A percentile compares a stretch with the other conserved stretches of the same genome.
Conservation (phyloP, 2,888 invertebrate genomes). For the Caenorhabditis angaria region DNA sequence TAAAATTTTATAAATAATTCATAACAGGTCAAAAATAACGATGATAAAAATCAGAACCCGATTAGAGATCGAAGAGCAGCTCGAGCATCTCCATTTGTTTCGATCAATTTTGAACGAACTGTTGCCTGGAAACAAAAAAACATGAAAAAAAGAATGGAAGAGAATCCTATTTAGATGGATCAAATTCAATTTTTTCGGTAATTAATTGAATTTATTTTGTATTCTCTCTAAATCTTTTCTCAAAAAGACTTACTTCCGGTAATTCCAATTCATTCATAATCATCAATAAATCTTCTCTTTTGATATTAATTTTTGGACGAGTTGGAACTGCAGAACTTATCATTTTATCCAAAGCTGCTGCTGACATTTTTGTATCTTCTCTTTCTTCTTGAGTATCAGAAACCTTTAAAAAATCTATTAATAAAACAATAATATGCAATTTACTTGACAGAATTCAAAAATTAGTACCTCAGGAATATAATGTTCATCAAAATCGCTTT, state of each 20-base stretch:
- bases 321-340: conserved; percentile 26
- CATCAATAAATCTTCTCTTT: conserved; percentile 57
- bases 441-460: no score
- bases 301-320: conserved; percentile 49
- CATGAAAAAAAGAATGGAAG: no score
- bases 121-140: conserved; percentile 19
- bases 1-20: no score
- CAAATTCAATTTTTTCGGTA: not conserved
- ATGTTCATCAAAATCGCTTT: conserved; percentile 39
- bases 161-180: not conserved
- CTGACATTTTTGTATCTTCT: conserved; percentile 46
- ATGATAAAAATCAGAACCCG: conserved; percentile 18
- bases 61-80: conserved; percentile 37
- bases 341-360: conserved; percentile 48
- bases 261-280: conserved; percentile 56
- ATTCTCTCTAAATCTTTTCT: no score
- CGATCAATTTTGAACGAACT: conserved; percentile 45
- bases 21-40: no score
- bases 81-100: conserved; percentile 45
- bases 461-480: conserved; percentile 34
- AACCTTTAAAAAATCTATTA: conserved; percentile 30
- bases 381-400: conserved; percentile 54
- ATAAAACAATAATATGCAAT: no score
- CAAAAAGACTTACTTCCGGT: conserved; percentile 32
- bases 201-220: no score